Base-by-base conservation (phyloP, 1,140 invertebrate species). In the Saccostrea echinata region DNA sequence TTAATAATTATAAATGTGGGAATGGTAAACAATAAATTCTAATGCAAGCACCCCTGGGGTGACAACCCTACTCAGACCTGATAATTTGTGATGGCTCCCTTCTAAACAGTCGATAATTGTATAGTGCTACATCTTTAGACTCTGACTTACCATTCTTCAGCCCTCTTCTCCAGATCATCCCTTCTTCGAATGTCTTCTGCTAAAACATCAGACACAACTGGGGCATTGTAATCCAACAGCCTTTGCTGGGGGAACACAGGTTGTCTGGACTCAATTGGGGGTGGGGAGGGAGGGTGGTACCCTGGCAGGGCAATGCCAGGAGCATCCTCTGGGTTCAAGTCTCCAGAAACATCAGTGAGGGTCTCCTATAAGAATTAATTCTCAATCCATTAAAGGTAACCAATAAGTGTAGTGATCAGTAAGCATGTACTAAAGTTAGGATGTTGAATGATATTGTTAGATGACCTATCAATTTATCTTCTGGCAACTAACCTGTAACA, bases 291-390 rank as follows among this genome's bases (percentile, higher is more conserved):
- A 57, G 89, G 91, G 80, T 91, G 89, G 88, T 94, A 92, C 9
- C 94, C 94, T 64, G 94, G 94, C 11, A 94, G 86, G n/a, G 90
- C 89, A 0, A 94, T 84, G 12, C 93, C 93, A 55, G 90, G 87
- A 6, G 91, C 93, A 81, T 88, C 80, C 81, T 92, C 91, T 12
- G 88, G 88, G n/a, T 57, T 64, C 55, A 89, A 71, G 53, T 88
- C 86, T 21, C 91, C 90, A 33, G 86, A 88, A 24, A 84, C 87
- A 53, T 91, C 87, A 2, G 89, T 90, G 8, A 87, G 55, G 9
- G 90, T 88, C 27, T 55, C 55, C 83, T 84, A 13, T 30, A 12
- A 27, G 6, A 55, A 18, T 33, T 30, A 80, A 33, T 13, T 16
- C 27, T 11, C 11, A 30, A 30, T 18, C 27, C 1, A 33, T 3